These are phyloP conservation scores for Hydraecia micacea DNA, from an alignment of 2,888 invertebrate genomes.

Conservation along the genomic window DNA sequence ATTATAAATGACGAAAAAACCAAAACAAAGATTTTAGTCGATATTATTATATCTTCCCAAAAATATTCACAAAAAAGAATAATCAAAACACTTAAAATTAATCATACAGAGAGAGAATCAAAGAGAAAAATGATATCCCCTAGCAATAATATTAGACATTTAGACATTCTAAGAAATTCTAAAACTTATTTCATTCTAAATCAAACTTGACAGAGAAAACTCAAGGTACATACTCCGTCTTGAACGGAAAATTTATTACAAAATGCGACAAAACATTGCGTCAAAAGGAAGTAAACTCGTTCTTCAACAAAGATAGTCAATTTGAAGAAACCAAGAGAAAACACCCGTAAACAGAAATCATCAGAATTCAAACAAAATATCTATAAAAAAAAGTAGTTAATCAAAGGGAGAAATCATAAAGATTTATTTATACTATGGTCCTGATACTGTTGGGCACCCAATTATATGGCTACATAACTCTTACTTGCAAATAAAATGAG, in stretches of 20 bases:
- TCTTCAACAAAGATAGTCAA: slow-evolving; percentile 4
- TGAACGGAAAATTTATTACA: slow-evolving; percentile 17
- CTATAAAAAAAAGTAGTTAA: not conserved
- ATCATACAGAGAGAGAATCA: not conserved
- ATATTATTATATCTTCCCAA: not conserved
- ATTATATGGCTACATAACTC: not conserved
- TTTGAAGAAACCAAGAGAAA: slow-evolving; percentile 1
- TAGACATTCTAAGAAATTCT: slow-evolving; percentile 7
- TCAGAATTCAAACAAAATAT: slow-evolving; percentile 1
- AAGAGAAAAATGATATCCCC: slow-evolving; percentile 8
- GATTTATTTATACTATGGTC: not conserved
- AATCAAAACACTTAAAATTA: slow-evolving; percentile 22
- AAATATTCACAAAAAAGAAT: slow-evolving; percentile 8
- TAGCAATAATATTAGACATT: not conserved
- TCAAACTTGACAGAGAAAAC: slow-evolving; percentile 21
- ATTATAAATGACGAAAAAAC: slow-evolving; percentile 13
- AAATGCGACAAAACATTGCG: slow-evolving; percentile 31
- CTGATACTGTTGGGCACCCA: slow-evolving; percentile 1
- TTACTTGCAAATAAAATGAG: not conserved
- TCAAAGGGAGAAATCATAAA: slow-evolving; percentile 3
- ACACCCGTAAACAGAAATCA: slow-evolving; percentile 9
- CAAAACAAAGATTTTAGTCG: not conserved
- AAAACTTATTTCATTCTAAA: slow-evolving; percentile 17
- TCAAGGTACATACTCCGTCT: slow-evolving; percentile 4
- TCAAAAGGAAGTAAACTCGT: slow-evolving; percentile 17